Evolutionary conservation across 2,113 vertebrate species (phyloP).

Genomic region (Phrynosoma platyrhinos): DNA sequence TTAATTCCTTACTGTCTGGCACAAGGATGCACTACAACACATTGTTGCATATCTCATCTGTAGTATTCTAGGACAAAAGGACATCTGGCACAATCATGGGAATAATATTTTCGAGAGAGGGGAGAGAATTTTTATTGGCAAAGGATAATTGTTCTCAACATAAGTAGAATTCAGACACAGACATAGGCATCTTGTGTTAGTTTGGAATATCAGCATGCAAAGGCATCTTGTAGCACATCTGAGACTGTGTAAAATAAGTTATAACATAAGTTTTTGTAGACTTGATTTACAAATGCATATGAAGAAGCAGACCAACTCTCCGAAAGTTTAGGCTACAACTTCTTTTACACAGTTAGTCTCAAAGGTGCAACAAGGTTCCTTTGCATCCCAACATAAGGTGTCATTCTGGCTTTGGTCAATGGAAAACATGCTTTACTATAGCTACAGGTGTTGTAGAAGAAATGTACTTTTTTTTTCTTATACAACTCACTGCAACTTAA

Average conservation of each 20-base stretch:
- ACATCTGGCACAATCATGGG: not conserved
- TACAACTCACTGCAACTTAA: conserved; percentile 12
- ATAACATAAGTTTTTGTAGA: no score
- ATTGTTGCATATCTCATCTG: not conserved
- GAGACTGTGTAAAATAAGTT: no score
- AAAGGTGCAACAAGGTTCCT: not conserved
- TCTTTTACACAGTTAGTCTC: not conserved
- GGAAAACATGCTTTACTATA: not conserved
- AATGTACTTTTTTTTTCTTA: not conserved
- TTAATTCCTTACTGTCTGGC: not conserved
- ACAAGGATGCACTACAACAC: not conserved
- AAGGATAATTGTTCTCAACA: no score
- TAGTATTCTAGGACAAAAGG: not conserved
- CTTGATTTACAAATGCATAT: no score
- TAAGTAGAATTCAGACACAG: no score
- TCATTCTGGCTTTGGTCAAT: not conserved
- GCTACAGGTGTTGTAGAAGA: not conserved
- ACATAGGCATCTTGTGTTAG: no score
- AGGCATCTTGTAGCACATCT: no score
- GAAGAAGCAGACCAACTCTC: no score
- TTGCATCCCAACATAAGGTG: not conserved
- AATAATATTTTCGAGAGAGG: not conserved
- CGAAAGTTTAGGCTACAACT: no score
- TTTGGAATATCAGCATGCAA: no score
- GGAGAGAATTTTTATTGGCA: not conserved